Evolutionary conservation across 2,888 invertebrate genomes (phyloP), one percentile per base, ranked within the genome.

Genomic region (Orthosia incerta): DNA sequence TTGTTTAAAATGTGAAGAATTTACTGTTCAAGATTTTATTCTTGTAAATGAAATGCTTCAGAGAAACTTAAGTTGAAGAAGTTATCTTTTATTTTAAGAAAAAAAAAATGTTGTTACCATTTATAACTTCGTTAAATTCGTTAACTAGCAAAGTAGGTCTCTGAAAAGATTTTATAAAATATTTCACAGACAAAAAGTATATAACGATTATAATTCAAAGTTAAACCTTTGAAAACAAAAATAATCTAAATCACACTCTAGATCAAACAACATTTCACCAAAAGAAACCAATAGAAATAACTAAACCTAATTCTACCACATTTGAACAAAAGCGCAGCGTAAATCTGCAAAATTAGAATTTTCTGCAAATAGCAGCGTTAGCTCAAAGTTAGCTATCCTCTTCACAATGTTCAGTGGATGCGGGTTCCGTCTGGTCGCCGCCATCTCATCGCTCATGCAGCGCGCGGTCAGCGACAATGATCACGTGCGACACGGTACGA

Each of bases 401-500:
- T 76, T 48, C 18, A 48, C 20, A 48, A 23, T 31, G 26, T 26
- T 50, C 20, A 13, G 15, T 1, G 59, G 18, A 15, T 15, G 39
- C 39, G 39, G 59, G n/a, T 4, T 2, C 31, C 15, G 23, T 7
- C n/a, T 16, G 50, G 20, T 23, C 16, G 50, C 20, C 20, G 3
- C 12, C 18, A 45, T 20, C 59, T 60, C 67, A 70, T 71, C 61
- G 9, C 51, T 31, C 64, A 62, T 60, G 60, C 69, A 13, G 69
- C 5, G 23, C 74, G 62, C 45, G 74, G 59, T 51, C 72, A 64
- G 20, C 11, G 31, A 80, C 70, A 70, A 56, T 68, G 68, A 68
- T 26, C 84, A 82, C 80, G 74, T 59, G 31, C 74, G 60, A 13
- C 60, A 67, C 64, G 7, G 45, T 11, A 45, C 53, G 39, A n/a